These are phyloP conservation scores for Amblyopsis hoosieri DNA, from an alignment of 2,797 vertebrate species.

Conservation along the genomic window DNA sequence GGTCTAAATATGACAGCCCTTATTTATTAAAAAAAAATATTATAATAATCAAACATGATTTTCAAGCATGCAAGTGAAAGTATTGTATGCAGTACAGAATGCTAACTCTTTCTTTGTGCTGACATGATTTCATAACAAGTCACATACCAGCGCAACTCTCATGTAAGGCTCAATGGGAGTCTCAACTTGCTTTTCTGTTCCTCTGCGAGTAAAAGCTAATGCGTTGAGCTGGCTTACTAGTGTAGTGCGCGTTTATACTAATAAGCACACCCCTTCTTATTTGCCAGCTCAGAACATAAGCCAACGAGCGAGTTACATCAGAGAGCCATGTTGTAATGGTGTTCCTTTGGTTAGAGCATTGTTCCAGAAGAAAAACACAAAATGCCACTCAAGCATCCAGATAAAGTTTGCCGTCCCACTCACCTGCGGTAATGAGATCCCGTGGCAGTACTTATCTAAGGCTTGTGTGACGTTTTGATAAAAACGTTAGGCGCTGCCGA, in stretches of 20 bases:
- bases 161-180: conserved; percentile 66
- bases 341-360: conserved; percentile 68
- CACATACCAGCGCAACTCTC: conserved; percentile 63
- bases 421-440: conserved; percentile 87
- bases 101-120: conserved; percentile 44
- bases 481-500: conserved; percentile 46
- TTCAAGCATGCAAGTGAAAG: conserved; percentile 33
- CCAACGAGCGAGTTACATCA: conserved; percentile 66
- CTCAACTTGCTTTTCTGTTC: conserved; percentile 56
- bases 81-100: conserved; percentile 4
- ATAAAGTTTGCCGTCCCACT: conserved; percentile 81
- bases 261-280: conserved; percentile 74
- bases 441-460: conserved; percentile 83
- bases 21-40: conserved; percentile 39
- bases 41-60: conserved; percentile 32
- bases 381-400: conserved; percentile 86
- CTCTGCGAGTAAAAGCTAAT: conserved; percentile 68
- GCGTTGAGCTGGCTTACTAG: conserved; percentile 69
- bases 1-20: conserved; percentile 62
- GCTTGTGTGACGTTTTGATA: conserved; percentile 79
- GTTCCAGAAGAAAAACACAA: conserved; percentile 86
- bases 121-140: conserved; percentile 63
- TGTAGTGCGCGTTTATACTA: conserved; percentile 67
- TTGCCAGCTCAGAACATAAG: conserved; percentile 70
- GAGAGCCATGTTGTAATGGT: conserved; percentile 65